These are phyloP conservation scores for Torymus tubicola DNA, from an alignment of 2,888 invertebrate species.

Conservation along the genomic window DNA sequence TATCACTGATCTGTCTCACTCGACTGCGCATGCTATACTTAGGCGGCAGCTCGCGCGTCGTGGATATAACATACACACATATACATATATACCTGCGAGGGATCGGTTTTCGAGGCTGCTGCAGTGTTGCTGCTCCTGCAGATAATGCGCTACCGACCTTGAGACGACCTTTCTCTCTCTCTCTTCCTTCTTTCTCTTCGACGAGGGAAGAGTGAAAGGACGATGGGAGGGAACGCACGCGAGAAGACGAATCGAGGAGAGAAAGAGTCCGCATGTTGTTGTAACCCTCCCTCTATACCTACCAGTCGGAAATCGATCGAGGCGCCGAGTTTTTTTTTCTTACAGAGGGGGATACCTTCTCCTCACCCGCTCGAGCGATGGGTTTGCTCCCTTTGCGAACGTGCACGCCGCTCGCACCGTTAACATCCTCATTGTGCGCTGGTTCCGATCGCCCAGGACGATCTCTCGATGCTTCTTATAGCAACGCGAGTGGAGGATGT, in stretches of 20 bases:
- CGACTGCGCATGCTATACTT: too few species aligned
- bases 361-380: not conserved
- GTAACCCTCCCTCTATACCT: not conserved
- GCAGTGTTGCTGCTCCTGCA: not conserved
- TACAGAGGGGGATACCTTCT: not conserved
- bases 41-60: not conserved
- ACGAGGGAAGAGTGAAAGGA: not conserved
- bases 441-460: too few species aligned
- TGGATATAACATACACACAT: too few species aligned
- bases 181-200: not conserved
- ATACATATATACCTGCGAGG: not conserved
- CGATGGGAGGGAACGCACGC: not conserved
- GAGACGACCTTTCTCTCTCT: conserved; percentile 55
- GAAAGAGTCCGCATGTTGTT: not conserved
- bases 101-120: conserved; percentile 44
- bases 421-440: conserved; percentile 36
- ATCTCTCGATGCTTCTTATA: too few species aligned
- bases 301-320: conserved; percentile 40
- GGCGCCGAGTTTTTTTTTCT: conserved; percentile 47
- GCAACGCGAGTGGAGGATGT: not conserved
- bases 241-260: not conserved
- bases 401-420: conserved; percentile 15
- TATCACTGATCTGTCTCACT: conserved; percentile 35
- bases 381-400: conserved; percentile 35
- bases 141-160: conserved; percentile 50